Evolutionary conservation across 2,888 invertebrate genomes (phyloP), one percentile per base, ranked within the genome.

Genomic region (Branchinecta sandiegonensis): DNA sequence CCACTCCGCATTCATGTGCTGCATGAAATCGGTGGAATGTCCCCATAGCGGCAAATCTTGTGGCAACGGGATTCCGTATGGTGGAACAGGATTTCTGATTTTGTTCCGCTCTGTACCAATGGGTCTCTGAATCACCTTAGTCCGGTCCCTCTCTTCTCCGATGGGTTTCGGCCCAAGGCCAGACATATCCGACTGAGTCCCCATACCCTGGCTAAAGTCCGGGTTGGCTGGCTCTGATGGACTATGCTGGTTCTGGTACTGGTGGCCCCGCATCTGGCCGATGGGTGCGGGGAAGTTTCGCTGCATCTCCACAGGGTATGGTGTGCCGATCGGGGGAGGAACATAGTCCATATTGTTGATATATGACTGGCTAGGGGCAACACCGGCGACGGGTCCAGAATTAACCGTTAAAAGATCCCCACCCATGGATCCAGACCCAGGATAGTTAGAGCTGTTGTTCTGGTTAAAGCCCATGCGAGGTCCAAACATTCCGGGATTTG

Each of bases 21-120:
- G 56, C 56, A 56, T 56, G 14, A 56, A n/a, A 56, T 56, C 56
- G 17, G n/a, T 56, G n/a, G 56, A 56, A 17, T n/a, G 56, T 14
- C 56, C 56, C 56, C 56, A 56, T 10, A 56, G 56, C n/a, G 56
- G 56, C 14, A 56, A 8, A 8, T 56, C 56, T 56, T 56, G 56
- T 56, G 56, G 56, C 56, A 56, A 10, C 14, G 56, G 56, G n/a
- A 56, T 56, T 8, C 56, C 17, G 17, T 56, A 56, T 14, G 56
- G 56, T 56, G 17, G 56, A 8, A 56, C 17, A 8, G 56, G 56
- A 56, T 56, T 56, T 10, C 56, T n/a, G 10, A 56, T 56, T 17
- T 56, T 56, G 17, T 56, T 56, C 56, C 90, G 83, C 79, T 90
- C 90, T 0, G 89, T 90, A 72, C 90, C 90, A 76, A 90, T 90